phyloP scores from a whole-genome alignment of 92 coral and sea anemone species.

The Bergia sp. region DNA sequence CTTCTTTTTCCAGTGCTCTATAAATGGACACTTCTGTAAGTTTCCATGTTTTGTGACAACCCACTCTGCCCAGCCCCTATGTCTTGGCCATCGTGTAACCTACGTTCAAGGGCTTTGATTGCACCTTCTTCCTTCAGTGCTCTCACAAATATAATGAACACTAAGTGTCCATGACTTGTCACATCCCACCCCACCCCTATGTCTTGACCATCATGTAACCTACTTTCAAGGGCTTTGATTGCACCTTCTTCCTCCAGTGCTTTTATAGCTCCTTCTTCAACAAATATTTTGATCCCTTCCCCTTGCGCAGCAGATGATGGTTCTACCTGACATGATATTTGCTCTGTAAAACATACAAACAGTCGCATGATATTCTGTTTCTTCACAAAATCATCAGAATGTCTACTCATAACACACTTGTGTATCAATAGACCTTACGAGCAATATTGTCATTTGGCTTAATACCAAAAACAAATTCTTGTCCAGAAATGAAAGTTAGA shows the following conservation, averaged over 20 bases:
- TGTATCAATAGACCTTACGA: too few relatives aligned
- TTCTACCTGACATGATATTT: slow-evolving; percentile 1
- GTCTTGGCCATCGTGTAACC: not conserved
- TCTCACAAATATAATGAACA: not conserved
- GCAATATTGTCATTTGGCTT: too few relatives aligned
- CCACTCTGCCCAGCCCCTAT: not conserved
- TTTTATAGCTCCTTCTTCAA: slow-evolving; percentile 36
- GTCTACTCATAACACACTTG: not conserved
- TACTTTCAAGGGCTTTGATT: slow-evolving; percentile 33
- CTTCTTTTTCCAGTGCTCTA: not conserved
- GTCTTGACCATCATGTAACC: not conserved
- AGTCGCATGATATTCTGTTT: too few relatives aligned
- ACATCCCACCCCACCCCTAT: not conserved
- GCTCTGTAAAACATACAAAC: not conserved
- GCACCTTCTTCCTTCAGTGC: not conserved
- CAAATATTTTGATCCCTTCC: slow-evolving; percentile 33
- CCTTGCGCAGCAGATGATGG: slow-evolving; percentile 22
- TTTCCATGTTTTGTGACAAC: not conserved
- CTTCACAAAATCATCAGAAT: not conserved
- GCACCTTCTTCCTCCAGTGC: slow-evolving; percentile 43
- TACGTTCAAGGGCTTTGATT: not conserved
- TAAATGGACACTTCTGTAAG: not conserved
- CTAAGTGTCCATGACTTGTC: too few relatives aligned
- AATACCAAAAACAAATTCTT: too few relatives aligned
- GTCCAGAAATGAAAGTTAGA: too few relatives aligned